Evolutionary conservation across 2,797 vertebrate genomes (phyloP).

Genomic region (Uromys caudimaculatus): DNA sequence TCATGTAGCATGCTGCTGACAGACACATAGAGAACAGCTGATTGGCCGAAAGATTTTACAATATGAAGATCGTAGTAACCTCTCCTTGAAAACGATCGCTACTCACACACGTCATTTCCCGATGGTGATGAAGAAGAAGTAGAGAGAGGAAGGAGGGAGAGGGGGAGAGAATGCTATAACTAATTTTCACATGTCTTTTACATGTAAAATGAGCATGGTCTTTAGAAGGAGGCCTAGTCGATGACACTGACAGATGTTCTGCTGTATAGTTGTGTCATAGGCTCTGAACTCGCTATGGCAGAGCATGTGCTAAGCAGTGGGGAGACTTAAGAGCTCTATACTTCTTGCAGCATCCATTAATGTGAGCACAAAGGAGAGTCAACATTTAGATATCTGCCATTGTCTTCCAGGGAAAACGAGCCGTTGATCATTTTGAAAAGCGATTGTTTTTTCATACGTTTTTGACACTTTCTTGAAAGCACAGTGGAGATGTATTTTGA

Average conservation of each 20-base stretch:
- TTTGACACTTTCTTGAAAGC: conserved; percentile 4
- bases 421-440: neutral
- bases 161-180: neutral
- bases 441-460: neutral
- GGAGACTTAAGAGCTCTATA: neutral
- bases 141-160: neutral
- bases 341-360: neutral
- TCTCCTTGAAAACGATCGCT: neutral
- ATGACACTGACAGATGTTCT: neutral
- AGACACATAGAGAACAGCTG: neutral
- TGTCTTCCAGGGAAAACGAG: neutral
- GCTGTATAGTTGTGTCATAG: neutral
- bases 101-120: neutral
- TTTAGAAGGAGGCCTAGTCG: neutral
- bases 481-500: neutral
- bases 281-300: neutral
- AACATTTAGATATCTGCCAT: neutral
- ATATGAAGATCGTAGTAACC: neutral
- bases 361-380: neutral
- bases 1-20: neutral
- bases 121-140: neutral
- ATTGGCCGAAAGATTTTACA: neutral
- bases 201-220: neutral
- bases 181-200: neutral
- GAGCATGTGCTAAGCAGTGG: neutral